Evolutionary conservation across 2,888 invertebrate species (phyloP).

Genomic region (Leucozona laternaria): DNA sequence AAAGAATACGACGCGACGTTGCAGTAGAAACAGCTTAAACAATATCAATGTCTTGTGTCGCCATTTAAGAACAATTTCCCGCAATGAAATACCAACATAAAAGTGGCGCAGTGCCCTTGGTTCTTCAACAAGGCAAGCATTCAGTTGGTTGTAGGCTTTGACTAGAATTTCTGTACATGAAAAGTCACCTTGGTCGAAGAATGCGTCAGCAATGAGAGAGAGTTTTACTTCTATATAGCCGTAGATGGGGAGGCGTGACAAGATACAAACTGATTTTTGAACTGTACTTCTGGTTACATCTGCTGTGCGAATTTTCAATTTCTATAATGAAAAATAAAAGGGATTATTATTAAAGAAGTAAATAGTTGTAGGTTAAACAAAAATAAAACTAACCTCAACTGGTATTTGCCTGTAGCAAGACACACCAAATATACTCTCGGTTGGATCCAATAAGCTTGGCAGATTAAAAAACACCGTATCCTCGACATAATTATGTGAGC

Average conservation of each 20-base stretch:
- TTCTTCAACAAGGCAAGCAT: constrained; percentile 88
- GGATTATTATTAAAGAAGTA: background rate
- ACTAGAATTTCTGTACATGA: constrained; percentile 93
- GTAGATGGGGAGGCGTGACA: constrained; percentile 95
- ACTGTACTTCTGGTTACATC: constrained; percentile 99
- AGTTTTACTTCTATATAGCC: constrained; percentile 98
- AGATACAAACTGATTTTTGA: constrained; percentile 98
- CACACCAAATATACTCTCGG: constrained; percentile 95
- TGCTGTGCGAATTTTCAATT: constrained; percentile 94
- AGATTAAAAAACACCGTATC: constrained; percentile 98
- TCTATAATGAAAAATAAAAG: constrained; percentile 85
- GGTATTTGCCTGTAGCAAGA: constrained; percentile 99
- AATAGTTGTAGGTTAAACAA: background rate
- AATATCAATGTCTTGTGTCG: constrained; percentile 95
- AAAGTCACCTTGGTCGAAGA: constrained; percentile 98
- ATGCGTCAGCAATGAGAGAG: constrained; percentile 97
- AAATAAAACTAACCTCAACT: constrained; percentile 88
- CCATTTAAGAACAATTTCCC: constrained; percentile 86
- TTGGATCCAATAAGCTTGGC: constrained; percentile 93
- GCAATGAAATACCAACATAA: constrained; percentile 82
- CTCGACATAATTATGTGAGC: constrained; percentile 97
- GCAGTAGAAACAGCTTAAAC: constrained; percentile 95
- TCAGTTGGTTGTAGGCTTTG: constrained; percentile 96
- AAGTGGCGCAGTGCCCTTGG: constrained; percentile 85
- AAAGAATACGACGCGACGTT: constrained; percentile 95